Evolutionary conservation across 2,113 vertebrate genomes (phyloP), one percentile per base, ranked within the genome.

Genomic region (Gallinago paraguaiae): DNA sequence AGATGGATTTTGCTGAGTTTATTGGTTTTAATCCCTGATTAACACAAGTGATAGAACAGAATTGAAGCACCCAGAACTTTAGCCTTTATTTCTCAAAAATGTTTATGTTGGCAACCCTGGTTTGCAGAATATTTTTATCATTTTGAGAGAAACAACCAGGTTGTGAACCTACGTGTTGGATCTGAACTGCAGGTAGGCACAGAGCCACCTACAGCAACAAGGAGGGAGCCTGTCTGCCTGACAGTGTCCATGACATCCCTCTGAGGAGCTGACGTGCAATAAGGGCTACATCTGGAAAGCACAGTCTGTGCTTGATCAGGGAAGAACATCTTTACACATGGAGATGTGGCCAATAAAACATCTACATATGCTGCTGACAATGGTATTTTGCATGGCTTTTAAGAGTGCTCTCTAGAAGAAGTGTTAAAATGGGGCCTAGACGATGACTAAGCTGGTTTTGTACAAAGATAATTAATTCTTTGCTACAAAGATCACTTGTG

Each of bases 61-160:
- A 54, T 5, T 37, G 96, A 98, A 93, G 84, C 85, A 96, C 95
- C 71, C 95, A 90, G 95, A 98, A 95, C 83, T 96, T 96, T 30
- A 96, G 67, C 56, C 39, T 86, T 67, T 35, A 53, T 61, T 93
- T 96, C 30, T 65, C 41, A 53, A 91, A 80, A 68, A 33, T 16
- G 27, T 53, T 68, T 48, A 77, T 68, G 51, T 39, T 82, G 39
- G 64, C 7, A 70, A 63, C 22, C 7, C 15, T 70, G 39, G 18
- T 91, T 88, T 60, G n/a, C 48, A 85, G 75, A 92, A 17, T n/a
- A 37, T 81, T 88, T 84, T 82, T 64, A 50, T 48, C 24, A 27
- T 76, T 28, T 50, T 56, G 19, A 86, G 56, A 93, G 69, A 50
- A 92, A 50, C 25, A 54, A 10, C 6, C 27, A 75, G 60, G 54